phyloP scores from a whole-genome alignment of 2,888 invertebrate genomes.

The Athrips mouffetella region DNA sequence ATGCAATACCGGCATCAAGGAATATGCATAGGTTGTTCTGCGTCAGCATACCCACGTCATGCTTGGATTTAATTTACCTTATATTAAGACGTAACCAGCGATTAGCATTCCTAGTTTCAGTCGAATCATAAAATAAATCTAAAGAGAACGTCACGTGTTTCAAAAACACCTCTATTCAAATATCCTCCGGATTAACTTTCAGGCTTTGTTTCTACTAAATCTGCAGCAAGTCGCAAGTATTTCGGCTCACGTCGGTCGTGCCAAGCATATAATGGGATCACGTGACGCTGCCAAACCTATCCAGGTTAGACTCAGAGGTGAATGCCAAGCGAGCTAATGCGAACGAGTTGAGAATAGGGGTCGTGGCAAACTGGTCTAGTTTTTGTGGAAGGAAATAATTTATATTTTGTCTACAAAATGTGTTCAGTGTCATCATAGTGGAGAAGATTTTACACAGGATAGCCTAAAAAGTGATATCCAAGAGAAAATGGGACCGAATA shows the following conservation, averaged over 20 bases:
- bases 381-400: neutral
- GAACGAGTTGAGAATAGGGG: conserved; percentile 12
- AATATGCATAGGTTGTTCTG: no score
- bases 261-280: conserved; percentile 20
- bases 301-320: conserved; percentile 9
- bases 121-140: neutral
- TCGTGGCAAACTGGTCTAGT: neutral
- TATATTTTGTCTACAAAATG: neutral
- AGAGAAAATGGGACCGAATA: no score
- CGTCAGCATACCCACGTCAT: no score
- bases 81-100: no score
- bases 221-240: conserved; percentile 1
- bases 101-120: neutral
- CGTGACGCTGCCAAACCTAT: conserved; percentile 17
- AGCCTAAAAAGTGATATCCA: no score
- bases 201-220: conserved; percentile 4
- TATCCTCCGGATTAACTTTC: conserved; percentile 1
- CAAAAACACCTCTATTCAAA: conserved; percentile 7
- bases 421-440: neutral
- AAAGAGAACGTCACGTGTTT: neutral
- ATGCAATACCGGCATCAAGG: no score
- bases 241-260: conserved; percentile 6
- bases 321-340: conserved; percentile 16
- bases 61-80: no score
- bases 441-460: neutral